Conservation (phyloP, 1,140 invertebrate genomes). For the Drosophila baimaii region DNA sequence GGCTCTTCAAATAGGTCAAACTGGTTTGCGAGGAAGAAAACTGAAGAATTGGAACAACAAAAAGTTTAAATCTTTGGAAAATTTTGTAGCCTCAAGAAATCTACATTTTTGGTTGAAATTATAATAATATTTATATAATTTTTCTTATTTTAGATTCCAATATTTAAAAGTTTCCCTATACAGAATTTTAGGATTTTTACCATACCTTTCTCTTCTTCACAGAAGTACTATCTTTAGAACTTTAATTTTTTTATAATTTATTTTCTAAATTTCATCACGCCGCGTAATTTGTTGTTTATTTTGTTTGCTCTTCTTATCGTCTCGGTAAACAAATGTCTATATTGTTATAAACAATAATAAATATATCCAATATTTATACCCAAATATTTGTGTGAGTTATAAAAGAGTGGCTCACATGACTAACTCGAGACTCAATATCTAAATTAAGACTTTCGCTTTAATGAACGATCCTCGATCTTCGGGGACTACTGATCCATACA, state of each 20-base stretch:
- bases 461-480: conserved; percentile 18
- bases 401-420: conserved; percentile 36
- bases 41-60: neutral
- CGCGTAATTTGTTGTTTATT: conserved; percentile 1
- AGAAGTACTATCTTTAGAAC: neutral
- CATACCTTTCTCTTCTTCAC: neutral
- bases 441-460: conserved; percentile 27
- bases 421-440: conserved; percentile 24
- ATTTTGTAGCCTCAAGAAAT: no score
- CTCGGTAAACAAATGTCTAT: neutral
- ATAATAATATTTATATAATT: no score
- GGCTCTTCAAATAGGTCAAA: conserved; percentile 22
- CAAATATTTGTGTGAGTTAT: conserved; percentile 6
- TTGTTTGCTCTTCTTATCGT: neutral
- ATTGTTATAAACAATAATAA: neutral
- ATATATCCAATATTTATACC: neutral
- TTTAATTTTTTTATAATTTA: neutral
- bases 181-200: neutral
- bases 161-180: no score
- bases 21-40: conserved; percentile 5
- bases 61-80: neutral
- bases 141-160: neutral
- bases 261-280: conserved; percentile 15
- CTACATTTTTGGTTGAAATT: no score
- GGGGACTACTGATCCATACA: neutral